Conservation (phyloP, 2,888 invertebrate genomes). For the Eugnorisma glareosa region DNA sequence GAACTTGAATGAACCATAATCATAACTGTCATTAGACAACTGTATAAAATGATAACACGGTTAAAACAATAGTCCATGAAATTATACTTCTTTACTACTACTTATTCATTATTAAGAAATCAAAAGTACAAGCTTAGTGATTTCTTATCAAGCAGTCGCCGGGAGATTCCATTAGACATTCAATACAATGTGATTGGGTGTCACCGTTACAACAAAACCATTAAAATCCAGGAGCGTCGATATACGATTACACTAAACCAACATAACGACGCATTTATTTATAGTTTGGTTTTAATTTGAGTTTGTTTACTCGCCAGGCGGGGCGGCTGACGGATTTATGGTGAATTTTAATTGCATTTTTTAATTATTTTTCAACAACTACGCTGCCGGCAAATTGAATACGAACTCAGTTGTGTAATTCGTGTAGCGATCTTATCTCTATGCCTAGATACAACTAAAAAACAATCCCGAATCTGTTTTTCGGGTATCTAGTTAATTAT, state of each 20-base stretch:
- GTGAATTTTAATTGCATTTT: slow-evolving; percentile 88
- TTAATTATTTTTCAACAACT: slow-evolving; percentile 88
- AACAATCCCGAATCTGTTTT: slow-evolving; percentile 61
- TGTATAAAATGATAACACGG: neutral
- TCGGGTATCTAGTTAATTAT: slow-evolving; percentile 62
- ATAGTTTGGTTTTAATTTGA: slow-evolving; percentile 79
- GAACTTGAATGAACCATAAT: neutral
- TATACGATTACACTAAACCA: slow-evolving; percentile 75
- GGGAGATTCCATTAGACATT: slow-evolving; percentile 61
- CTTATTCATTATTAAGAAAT: slow-evolving; percentile 4
- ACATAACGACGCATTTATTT: slow-evolving; percentile 78
- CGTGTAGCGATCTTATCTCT: slow-evolving; percentile 81
- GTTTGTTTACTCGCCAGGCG: slow-evolving; percentile 85
- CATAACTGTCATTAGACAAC: neutral
- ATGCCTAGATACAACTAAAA: slow-evolving; percentile 64
- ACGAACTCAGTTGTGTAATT: slow-evolving; percentile 68
- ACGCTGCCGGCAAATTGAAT: slow-evolving; percentile 87
- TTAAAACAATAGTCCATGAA: neutral
- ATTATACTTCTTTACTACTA: neutral
- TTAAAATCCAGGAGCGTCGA: slow-evolving; percentile 71
- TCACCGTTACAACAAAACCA: slow-evolving; percentile 65
- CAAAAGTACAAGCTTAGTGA: slow-evolving; percentile 22
- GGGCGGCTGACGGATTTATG: slow-evolving; percentile 87
- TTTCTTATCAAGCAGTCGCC: slow-evolving; percentile 17
- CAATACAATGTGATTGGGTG: slow-evolving; percentile 62